Base-by-base conservation (phyloP, 2,888 invertebrate species). In the Oegoconia quadripuncta region DNA sequence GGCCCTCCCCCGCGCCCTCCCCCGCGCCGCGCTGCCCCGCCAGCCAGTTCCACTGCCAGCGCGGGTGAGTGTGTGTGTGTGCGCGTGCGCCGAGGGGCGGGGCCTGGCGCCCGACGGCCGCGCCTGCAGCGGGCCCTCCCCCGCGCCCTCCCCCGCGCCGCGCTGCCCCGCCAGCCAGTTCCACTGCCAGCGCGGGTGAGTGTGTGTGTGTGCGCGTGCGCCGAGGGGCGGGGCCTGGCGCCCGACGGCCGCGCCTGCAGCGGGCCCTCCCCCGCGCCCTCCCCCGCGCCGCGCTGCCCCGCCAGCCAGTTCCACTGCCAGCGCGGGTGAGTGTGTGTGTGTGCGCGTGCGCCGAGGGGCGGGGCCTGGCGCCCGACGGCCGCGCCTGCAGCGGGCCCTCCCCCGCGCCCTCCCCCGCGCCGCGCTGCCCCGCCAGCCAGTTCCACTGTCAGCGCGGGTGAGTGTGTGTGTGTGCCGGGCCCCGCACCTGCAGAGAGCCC, bases 311-410 rank as follows among this genome's bases (percentile, higher is more conserved):
- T 91, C 74, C 82, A 89, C 79, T 95, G 48, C 86, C 90, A 8
- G 88, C 89, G 18, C 91, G 91, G 88, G 1, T 74, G 88, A 2
- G 74, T 82, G 13, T 92, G 91, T 73, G 88, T 81, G 7, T 92
- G 93, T 72, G 86, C 89, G 92, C 91, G 6, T 91, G 53, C 81
- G 89, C 46, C 1, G 52, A 36, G 32, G 61, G 57, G 9, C 57
- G 48, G 33, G 44, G n/a, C 37, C 45, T 39, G 44, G 39, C 27
- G 34, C 42, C 52, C n/a, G 46, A 47, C 46, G 44, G 25, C 39
- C 29, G 25, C 46, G 34, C 17, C 40, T n/a, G n/a, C n/a, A n/a
- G n/a, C n/a, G n/a, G n/a, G n/a, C n/a, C n/a, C n/a, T n/a, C n/a
- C n/a, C n/a, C n/a, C n/a, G n/a, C n/a, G n/a, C n/a, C n/a, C n/a